Percentiles rank a stretch among this genome's conserved stretches.
phyloP scores from a whole-genome alignment of 1,140 invertebrate genomes.

The Amyelois transitella region DNA sequence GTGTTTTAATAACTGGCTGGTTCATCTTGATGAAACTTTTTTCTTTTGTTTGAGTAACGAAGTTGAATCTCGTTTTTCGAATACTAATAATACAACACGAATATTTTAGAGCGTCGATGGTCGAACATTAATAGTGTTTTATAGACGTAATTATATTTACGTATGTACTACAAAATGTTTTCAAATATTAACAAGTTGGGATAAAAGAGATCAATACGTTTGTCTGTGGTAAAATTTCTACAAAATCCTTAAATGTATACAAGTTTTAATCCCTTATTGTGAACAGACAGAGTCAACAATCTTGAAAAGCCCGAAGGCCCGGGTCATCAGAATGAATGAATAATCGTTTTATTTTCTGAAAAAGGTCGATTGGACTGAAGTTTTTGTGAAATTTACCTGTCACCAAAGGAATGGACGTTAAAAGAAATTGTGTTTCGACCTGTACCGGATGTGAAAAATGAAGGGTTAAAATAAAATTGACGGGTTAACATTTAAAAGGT shows the following conservation, averaged over 20 bases:
- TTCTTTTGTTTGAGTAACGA: not conserved
- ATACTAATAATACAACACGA: not conserved
- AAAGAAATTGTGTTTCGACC: too few relatives aligned
- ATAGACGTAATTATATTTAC: too few relatives aligned
- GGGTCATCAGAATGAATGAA: not conserved
- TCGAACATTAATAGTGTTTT: not conserved
- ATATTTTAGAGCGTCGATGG: not conserved
- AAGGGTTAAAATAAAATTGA: too few relatives aligned
- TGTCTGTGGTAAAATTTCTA: too few relatives aligned
- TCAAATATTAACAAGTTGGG: too few relatives aligned
- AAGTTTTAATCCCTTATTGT: not conserved
- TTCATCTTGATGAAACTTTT: not conserved
- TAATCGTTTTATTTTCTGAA: not conserved
- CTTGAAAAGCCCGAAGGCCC: not conserved
- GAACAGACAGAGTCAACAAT: not conserved
- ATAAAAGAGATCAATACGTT: too few relatives aligned
- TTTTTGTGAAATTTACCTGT: too few relatives aligned
- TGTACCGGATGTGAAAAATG: too few relatives aligned
- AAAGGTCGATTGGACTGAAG: not conserved
- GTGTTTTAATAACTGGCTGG: not conserved
- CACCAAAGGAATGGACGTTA: too few relatives aligned
- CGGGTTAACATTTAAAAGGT: too few relatives aligned
- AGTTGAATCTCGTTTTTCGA: not conserved
- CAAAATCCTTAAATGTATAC: too few relatives aligned
- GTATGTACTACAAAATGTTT: too few relatives aligned